These are phyloP conservation scores for Gortyna flavago DNA, from an alignment of 2,888 invertebrate species.

Conservation along the genomic window DNA sequence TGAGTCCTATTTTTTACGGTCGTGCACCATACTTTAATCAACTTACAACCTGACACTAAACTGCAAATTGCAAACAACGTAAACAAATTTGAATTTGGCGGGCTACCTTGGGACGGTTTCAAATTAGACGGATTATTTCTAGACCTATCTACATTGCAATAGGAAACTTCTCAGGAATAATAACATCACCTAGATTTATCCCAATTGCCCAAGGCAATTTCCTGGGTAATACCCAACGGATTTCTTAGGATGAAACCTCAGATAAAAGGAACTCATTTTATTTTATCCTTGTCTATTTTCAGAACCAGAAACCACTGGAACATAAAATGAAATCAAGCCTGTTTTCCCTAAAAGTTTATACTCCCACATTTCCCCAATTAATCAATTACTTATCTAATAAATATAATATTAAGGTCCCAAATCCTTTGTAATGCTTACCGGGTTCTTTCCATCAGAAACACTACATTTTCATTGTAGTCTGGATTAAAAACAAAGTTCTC, in stretches of 20 bases:
- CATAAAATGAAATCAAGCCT: background rate
- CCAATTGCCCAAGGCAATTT: slow-evolving; percentile 39
- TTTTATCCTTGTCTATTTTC: slow-evolving; percentile 25
- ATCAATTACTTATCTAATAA: slow-evolving; percentile 10
- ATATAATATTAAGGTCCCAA: background rate
- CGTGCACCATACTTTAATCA: background rate
- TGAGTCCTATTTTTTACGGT: background rate
- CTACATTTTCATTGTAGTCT: slow-evolving; percentile 33
- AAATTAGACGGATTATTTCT: background rate
- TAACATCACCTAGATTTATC: slow-evolving; percentile 19
- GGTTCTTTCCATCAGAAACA: slow-evolving; percentile 1
- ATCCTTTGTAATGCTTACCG: background rate
- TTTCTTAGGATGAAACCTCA: slow-evolving; percentile 19
- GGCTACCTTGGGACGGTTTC: background rate
- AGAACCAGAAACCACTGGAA: background rate
- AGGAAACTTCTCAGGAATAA: slow-evolving; percentile 1
- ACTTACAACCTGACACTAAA: background rate
- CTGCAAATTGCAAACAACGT: background rate
- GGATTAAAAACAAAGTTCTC: slow-evolving; percentile 38
- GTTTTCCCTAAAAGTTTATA: background rate
- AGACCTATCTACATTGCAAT: background rate
- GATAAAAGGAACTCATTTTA: slow-evolving; percentile 28
- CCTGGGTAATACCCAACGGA: slow-evolving; percentile 25
- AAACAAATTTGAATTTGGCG: background rate
- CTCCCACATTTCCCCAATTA: background rate